These are phyloP conservation scores for Atethmia centrago DNA, from an alignment of 2,888 invertebrate genomes.

Conservation along the genomic window DNA sequence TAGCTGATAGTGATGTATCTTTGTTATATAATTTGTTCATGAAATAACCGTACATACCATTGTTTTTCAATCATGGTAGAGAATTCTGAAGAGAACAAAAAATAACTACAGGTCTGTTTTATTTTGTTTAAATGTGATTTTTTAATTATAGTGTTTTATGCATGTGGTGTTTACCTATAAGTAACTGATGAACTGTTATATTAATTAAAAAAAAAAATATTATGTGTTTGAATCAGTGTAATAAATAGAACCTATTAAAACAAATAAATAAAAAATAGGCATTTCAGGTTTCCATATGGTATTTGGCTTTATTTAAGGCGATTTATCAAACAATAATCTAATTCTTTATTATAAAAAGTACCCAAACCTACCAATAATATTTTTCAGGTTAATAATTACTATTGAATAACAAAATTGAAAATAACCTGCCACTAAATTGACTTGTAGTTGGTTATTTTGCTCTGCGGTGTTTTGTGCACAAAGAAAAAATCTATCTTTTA, in stretches of 20 bases:
- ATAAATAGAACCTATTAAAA: too few relatives aligned
- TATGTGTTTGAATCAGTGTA: too few relatives aligned
- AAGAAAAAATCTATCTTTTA: background rate
- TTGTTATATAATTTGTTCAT: background rate
- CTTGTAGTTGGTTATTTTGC: background rate
- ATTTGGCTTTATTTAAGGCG: background rate
- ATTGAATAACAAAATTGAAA: background rate
- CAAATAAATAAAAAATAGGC: too few relatives aligned
- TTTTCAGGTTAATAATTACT: background rate
- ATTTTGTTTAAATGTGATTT: too few relatives aligned
- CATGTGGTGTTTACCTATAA: too few relatives aligned
- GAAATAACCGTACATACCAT: too few relatives aligned
- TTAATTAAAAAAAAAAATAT: too few relatives aligned
- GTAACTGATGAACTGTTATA: too few relatives aligned
- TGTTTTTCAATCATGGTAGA: too few relatives aligned
- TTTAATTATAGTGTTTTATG: too few relatives aligned
- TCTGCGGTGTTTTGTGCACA: background rate
- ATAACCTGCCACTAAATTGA: background rate
- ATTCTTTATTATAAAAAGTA: background rate
- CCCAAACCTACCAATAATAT: background rate
- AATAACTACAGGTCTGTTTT: too few relatives aligned
- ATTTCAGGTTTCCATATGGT: background rate
- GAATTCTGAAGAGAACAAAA: too few relatives aligned
- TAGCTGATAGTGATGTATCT: slow-evolving; percentile 24
- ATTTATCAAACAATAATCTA: background rate